Percentiles rank a stretch among this genome's conserved stretches.
Evolutionary conservation across 2,797 vertebrate species (phyloP).

Genomic region (Lacerta bilineata): DNA sequence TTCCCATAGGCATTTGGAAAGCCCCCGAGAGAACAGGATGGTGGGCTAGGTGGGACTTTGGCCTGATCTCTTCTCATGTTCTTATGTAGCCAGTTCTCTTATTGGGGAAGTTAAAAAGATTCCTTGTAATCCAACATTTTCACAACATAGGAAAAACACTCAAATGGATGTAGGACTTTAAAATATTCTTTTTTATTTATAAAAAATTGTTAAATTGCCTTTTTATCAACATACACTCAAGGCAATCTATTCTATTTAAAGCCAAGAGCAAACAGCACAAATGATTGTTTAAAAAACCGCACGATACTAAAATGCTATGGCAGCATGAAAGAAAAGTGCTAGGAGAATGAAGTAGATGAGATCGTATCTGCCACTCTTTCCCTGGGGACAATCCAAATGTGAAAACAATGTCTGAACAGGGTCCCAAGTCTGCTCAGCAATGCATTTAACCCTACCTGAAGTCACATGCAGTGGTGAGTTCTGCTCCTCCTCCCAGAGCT

Average conservation of each 20-base stretch:
- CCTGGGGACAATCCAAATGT: not conserved
- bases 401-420: not conserved
- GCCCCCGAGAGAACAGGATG: no score
- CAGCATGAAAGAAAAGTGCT: not conserved
- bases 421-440: not conserved
- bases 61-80: no score
- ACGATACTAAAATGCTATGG: no score
- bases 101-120: not conserved
- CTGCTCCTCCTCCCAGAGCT: constrained; percentile 94
- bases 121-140: not conserved
- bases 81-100: constrained; percentile 17
- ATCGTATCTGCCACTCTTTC: not conserved
- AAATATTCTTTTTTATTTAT: not conserved
- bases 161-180: not conserved
- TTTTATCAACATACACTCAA: not conserved
- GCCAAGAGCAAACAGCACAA: not conserved
- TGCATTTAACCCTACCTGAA: constrained; percentile 87
- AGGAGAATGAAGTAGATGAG: not conserved
- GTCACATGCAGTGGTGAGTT: constrained; percentile 94
- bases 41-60: no score
- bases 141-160: not conserved
- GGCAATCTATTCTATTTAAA: not conserved
- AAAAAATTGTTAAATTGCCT: not conserved
- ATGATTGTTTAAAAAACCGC: not conserved
- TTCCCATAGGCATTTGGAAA: no score